Conservation (phyloP, 2,797 vertebrate genomes). For the Cossypha polioptera region DNA sequence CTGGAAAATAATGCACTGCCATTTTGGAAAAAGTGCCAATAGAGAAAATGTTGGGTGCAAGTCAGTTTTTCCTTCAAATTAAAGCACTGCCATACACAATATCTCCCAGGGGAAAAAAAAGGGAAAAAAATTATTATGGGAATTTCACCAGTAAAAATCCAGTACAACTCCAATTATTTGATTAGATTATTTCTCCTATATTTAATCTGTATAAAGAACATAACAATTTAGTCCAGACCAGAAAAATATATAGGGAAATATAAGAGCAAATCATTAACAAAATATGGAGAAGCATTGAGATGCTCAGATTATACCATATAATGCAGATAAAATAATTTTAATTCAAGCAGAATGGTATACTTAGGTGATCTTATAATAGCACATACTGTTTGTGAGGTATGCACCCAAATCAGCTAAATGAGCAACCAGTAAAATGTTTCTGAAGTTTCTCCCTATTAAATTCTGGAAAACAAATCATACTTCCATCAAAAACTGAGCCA, state of each 20-base stretch:
- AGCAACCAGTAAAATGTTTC: neutral
- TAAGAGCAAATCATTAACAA: neutral
- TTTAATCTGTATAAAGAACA: neutral
- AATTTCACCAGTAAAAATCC: neutral
- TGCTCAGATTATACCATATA: neutral
- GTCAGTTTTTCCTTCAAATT: neutral
- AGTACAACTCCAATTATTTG: neutral
- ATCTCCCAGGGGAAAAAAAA: neutral
- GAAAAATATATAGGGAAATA: neutral
- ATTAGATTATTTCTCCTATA: neutral
- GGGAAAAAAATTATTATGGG: neutral
- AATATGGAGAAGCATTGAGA: neutral
- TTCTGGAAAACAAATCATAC: constrained; percentile 30
- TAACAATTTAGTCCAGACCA: neutral
- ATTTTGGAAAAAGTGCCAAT: neutral
- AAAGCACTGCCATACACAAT: neutral
- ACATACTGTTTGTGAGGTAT: neutral
- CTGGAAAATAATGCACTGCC: neutral
- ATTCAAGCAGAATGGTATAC: neutral
- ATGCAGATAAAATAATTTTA: neutral
- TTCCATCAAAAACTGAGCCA: neutral
- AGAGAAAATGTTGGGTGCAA: neutral
- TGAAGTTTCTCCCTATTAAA: constrained; percentile 29
- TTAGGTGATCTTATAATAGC: neutral
- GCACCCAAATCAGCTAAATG: neutral